These are phyloP conservation scores for Pseudorhiza aurosa DNA, from an alignment of 30 jellyfish, hydroid and myxozoan species.

Conservation along the genomic window DNA sequence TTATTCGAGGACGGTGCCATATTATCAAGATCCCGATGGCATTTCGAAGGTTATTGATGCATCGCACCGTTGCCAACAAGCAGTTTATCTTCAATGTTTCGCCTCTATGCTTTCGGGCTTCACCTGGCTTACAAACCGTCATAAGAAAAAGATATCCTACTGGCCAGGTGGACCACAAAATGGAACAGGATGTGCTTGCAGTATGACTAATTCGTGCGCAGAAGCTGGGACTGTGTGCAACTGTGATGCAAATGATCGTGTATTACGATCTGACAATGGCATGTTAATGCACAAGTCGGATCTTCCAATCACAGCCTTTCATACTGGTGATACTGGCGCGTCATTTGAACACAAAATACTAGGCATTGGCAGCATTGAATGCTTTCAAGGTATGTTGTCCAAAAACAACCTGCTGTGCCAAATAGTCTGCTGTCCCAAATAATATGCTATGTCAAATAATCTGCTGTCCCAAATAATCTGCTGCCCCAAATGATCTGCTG, in stretches of 20 bases:
- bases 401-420: neutral
- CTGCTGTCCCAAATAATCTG: neutral
- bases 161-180: constrained; percentile 42
- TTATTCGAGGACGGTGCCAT: neutral
- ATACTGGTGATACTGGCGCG: constrained; percentile 45
- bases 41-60: constrained; percentile 20
- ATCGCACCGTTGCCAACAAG: constrained; percentile 29
- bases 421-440: neutral
- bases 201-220: constrained; percentile 20
- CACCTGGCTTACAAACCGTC: constrained; percentile 16
- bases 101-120: neutral
- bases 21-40: neutral
- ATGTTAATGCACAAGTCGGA: constrained; percentile 16
- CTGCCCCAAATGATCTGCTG: neutral
- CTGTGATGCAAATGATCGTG: constrained; percentile 40
- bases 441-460: neutral
- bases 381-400: constrained; percentile 3
- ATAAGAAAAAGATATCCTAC: constrained; percentile 1
- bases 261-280: constrained; percentile 25
- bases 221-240: neutral
- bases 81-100: neutral
- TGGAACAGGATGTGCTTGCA: constrained; percentile 63
- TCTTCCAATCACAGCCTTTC: constrained; percentile 7
- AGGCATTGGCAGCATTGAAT: constrained; percentile 17
- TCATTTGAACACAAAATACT: neutral